Base-by-base conservation (phyloP, 2,888 invertebrate genomes). In the Thera obeliscata region DNA sequence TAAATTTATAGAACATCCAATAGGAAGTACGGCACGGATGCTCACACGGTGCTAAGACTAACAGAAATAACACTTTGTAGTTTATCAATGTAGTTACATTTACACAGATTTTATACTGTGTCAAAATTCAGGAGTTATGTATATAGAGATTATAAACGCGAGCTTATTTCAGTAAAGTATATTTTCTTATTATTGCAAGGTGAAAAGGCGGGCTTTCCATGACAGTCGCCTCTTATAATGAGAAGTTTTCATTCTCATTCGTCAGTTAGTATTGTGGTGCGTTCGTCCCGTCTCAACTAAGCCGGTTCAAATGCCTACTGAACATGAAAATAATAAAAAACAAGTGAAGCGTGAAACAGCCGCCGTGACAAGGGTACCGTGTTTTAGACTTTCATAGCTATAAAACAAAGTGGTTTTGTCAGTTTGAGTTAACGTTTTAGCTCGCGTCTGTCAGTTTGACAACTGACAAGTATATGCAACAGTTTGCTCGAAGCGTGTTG, bases 281-380 rank as follows among this genome's bases (percentile, higher is more conserved):
- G 36, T 22, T 22, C 38, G 57, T 69, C 69, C 73, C 68, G 62
- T 65, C 68, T 72, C 70, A 72, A 67, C 50, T 70, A 56, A 66
- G 66, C 64, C 63, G 68, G 61, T 65, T 65, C 66, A 64, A 67
- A 70, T 61, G 71, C 68, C 66, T 70, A 74, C 65, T 70, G 72
- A 72, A 70, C 72, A 65, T 71, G 70, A 70, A 71, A 74, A 75
- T 72, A 75, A 75, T 75, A 75, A 75, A 75, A 72, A 75, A 57
- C 65, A 70, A 71, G 74, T 61, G 61, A 64, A 69, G 59, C 74
- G 70, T 67, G 66, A 71, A 75, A 72, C 70, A 58, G 61, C 58
- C 62, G 68, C 58, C 70, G 71, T 75, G 73, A 75, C 74, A 69
- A 72, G 75, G 75, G 75, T 75, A 59, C 67, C 67, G 58, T 57